phyloP scores from a whole-genome alignment of 64 coral and sea anemone genomes.

The Cladopsammia gracilis region DNA sequence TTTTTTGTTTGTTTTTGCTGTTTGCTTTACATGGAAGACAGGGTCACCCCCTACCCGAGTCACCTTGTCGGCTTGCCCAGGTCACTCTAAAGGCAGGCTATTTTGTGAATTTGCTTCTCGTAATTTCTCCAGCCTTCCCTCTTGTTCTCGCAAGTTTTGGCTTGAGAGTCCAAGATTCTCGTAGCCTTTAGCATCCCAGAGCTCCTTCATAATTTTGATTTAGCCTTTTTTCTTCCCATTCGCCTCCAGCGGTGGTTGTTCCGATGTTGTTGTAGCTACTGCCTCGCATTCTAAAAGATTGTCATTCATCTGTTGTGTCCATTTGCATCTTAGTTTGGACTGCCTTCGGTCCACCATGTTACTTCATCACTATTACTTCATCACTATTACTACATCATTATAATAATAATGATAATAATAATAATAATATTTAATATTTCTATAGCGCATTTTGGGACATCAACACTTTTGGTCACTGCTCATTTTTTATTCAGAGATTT shows the following conservation, averaged over 20 bases:
- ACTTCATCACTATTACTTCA: too few relatives aligned
- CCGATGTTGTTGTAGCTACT: background rate
- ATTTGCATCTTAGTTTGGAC: slow-evolving; percentile 44
- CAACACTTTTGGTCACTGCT: too few relatives aligned
- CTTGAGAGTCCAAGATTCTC: slow-evolving; percentile 48
- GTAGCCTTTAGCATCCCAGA: slow-evolving; percentile 68
- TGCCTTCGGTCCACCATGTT: slow-evolving; percentile 61
- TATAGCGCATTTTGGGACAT: too few relatives aligned
- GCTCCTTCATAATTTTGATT: slow-evolving; percentile 66
- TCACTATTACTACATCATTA: too few relatives aligned
- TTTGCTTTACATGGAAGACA: too few relatives aligned
- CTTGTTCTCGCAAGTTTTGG: slow-evolving; percentile 65
- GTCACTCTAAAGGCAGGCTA: too few relatives aligned
- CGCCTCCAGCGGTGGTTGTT: slow-evolving; percentile 41
- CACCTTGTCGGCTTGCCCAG: too few relatives aligned
- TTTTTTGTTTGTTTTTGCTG: too few relatives aligned
- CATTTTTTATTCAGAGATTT: too few relatives aligned
- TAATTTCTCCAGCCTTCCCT: slow-evolving; percentile 41
- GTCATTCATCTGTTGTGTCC: slow-evolving; percentile 60
- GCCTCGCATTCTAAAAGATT: slow-evolving; percentile 25
- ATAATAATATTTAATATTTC: too few relatives aligned
- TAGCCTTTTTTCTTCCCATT: slow-evolving; percentile 64
- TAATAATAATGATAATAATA: too few relatives aligned
- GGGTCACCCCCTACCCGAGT: too few relatives aligned
- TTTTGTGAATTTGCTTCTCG: slow-evolving; percentile 24